Conservation (phyloP, 2,888 invertebrate species). For the Meteorus cinctellus region DNA sequence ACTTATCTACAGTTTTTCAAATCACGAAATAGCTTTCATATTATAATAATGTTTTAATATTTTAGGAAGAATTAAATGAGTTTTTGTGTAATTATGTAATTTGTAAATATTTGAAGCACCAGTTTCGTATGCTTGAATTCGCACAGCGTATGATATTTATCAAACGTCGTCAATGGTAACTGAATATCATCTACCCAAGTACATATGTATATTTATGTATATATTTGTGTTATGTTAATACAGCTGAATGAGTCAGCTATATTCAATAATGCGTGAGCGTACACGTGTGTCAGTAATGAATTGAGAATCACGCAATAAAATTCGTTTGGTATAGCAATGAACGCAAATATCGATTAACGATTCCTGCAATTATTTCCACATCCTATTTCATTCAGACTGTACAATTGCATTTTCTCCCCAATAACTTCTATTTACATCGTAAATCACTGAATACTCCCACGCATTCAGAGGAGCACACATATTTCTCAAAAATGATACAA, state of each 20-base stretch:
- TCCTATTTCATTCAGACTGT: neutral
- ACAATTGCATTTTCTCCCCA: neutral
- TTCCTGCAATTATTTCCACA: neutral
- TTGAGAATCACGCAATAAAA: neutral
- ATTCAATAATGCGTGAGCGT: neutral
- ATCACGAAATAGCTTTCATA: no score
- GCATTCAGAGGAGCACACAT: neutral
- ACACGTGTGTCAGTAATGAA: neutral
- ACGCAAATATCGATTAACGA: slow-evolving; percentile 2
- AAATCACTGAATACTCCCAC: slow-evolving; percentile 21
- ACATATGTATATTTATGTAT: slow-evolving; percentile 2
- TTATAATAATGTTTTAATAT: no score
- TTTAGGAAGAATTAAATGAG: neutral
- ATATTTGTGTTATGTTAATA: neutral
- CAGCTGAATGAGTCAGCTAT: slow-evolving; percentile 2
- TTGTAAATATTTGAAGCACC: neutral
- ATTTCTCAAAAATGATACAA: neutral
- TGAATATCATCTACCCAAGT: neutral
- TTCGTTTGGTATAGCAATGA: neutral
- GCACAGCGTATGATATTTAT: neutral
- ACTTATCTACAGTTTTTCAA: no score
- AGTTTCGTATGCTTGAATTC: neutral
- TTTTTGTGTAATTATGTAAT: neutral
- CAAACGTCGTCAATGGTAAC: neutral
- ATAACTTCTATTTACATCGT: slow-evolving; percentile 13